Evolutionary conservation across 2,888 invertebrate species (phyloP), one percentile per base, ranked within the genome.

Genomic region (Morinoia aosen): DNA sequence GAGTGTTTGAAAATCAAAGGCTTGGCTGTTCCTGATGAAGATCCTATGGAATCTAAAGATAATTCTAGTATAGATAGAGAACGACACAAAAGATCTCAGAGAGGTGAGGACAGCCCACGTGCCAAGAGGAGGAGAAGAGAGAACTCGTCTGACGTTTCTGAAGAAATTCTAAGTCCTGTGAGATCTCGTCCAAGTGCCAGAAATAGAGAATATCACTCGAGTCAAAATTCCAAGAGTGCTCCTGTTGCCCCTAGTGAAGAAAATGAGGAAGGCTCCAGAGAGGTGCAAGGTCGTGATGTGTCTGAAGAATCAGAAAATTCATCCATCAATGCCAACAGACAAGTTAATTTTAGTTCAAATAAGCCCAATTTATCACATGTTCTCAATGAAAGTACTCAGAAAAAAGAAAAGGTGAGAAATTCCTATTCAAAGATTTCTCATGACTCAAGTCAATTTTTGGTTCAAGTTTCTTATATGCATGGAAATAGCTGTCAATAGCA

Each of bases 91-190:
- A 61, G 95, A 56, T 94, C 76, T 94, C 95, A 93, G 76, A 94
- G 94, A 58, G 91, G 76, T 25, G 95, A 58, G 16, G 95, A 94
- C 40, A 95, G 95, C 76, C 95, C 95, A 57, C 76, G 94, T 88
- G 95, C 95, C 88, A 95, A 95, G 76, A 94, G 94, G 16, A 95
- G 95, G 64, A 61, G 95, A 88, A 76, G 95, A 94, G 95, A 95
- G 25, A 94, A 95, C 48, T 76, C 95, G 56, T 61, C 94, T 12
- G 95, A 95, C 58, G 48, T 95, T 64, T 61, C 58, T 48, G 64
- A 61, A 61, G 48, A 64, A 95, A 58, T 95, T 19, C 95, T 57
- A 56, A 93, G 93, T 93, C 93, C 93, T 93, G 57, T 93, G 19
- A 93, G 57, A 57, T 93, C 93, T 56, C 93, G 56, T 14, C 57